phyloP scores from a whole-genome alignment of 1,140 invertebrate genomes.

The Phocides pigmalion region DNA sequence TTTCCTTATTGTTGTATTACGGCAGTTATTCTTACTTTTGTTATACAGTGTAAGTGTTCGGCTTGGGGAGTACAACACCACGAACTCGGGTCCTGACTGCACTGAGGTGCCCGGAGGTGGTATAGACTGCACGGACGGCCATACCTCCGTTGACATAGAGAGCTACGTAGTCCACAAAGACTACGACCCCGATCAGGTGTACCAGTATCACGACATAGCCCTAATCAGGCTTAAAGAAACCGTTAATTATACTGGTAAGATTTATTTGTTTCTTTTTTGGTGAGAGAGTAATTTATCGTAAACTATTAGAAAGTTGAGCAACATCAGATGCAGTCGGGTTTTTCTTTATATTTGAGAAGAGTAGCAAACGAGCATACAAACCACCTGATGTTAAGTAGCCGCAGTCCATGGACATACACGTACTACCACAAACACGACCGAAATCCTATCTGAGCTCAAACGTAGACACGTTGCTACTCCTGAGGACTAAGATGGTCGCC shows the following conservation, averaged over 20 bases:
- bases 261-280: no score
- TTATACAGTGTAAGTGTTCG: slow-evolving; percentile 58
- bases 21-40: not conserved
- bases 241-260: slow-evolving; percentile 68
- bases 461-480: no score
- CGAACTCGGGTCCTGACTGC: slow-evolving; percentile 59
- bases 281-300: no score
- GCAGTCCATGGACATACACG: no score
- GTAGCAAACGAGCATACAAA: no score
- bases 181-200: slow-evolving; percentile 45
- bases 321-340: no score
- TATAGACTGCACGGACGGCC: slow-evolving; percentile 58
- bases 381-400: no score
- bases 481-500: no score
- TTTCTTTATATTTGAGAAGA: no score
- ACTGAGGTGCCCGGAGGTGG: slow-evolving; percentile 44
- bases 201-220: slow-evolving; percentile 73
- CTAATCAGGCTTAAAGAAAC: slow-evolving; percentile 45
- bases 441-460: no score
- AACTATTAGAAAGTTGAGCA: no score
- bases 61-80: slow-evolving; percentile 82
- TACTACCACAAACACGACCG: no score
- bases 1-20: not conserved
- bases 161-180: slow-evolving; percentile 67
- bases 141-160: slow-evolving; percentile 60